Evolutionary conservation across 2,888 invertebrate species (phyloP).

Genomic region (Andricus quercusramuli): DNA sequence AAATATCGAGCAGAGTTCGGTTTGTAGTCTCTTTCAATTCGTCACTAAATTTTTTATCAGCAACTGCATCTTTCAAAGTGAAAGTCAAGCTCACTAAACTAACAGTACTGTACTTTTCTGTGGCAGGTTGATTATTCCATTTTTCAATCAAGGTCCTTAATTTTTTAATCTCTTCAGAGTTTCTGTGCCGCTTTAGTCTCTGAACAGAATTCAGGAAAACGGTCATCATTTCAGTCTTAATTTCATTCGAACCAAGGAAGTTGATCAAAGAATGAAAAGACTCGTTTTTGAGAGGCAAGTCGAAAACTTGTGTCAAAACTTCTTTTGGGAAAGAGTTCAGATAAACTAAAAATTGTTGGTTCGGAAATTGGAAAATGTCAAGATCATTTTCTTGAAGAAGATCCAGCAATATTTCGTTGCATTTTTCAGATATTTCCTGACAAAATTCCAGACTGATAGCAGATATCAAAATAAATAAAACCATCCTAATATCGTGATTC

Average conservation of each 20-base stretch:
- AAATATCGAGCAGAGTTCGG: neutral
- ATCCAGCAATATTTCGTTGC: conserved; percentile 28
- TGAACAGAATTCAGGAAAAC: neutral
- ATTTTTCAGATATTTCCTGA: conserved; percentile 34
- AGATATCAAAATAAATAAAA: conserved; percentile 26
- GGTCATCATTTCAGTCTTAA: neutral
- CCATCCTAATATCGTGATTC: conserved; percentile 2
- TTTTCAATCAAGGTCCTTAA: conserved; percentile 16
- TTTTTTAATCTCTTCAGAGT: conserved; percentile 5
- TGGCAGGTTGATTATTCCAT: neutral
- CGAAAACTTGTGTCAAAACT: conserved; percentile 9
- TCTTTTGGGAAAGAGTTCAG: conserved; percentile 17
- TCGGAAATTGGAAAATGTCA: conserved; percentile 25
- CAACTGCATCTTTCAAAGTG: conserved; percentile 1
- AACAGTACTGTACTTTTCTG: neutral
- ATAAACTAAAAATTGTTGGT: neutral
- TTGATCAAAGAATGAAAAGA: conserved; percentile 24
- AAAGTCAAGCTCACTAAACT: conserved; percentile 7
- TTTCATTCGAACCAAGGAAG: conserved; percentile 1
- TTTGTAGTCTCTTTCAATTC: conserved; percentile 1
- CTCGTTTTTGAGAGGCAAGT: conserved; percentile 22
- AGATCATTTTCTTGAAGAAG: conserved; percentile 30
- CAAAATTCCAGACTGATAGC: conserved; percentile 13
- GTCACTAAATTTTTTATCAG: neutral
- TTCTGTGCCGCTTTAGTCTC: conserved; percentile 10